These are phyloP conservation scores for Muscicapa striata DNA, from an alignment of 2,797 vertebrate genomes.

Conservation along the genomic window DNA sequence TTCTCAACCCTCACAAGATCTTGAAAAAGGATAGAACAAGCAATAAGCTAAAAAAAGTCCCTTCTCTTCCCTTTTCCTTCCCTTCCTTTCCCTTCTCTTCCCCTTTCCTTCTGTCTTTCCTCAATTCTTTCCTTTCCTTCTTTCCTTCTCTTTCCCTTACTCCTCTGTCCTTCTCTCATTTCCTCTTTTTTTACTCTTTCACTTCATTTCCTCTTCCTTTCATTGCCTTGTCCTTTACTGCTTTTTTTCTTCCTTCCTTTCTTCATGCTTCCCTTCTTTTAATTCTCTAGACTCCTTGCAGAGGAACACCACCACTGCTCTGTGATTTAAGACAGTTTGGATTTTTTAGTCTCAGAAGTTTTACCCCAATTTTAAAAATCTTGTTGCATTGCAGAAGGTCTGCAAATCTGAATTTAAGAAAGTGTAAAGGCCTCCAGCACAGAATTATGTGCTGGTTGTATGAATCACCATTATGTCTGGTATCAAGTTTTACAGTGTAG, in stretches of 20 bases:
- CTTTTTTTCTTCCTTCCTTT: neutral
- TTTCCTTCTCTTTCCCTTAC: neutral
- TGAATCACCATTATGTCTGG: slow-evolving; percentile 28
- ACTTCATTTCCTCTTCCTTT: neutral
- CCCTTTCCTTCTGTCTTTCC: no score
- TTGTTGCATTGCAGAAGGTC: slow-evolving; percentile 14
- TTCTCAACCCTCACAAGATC: slow-evolving; percentile 35
- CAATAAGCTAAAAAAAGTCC: slow-evolving; percentile 50
- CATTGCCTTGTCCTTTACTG: neutral
- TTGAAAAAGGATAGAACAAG: slow-evolving; percentile 52
- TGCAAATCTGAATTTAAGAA: slow-evolving; percentile 40
- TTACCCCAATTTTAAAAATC: neutral
- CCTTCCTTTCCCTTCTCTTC: neutral
- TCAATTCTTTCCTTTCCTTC: neutral
- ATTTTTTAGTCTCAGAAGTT: slow-evolving; percentile 35
- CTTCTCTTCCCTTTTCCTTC: neutral
- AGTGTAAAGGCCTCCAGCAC: neutral
- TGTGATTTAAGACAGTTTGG: slow-evolving; percentile 16
- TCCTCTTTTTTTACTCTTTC: neutral
- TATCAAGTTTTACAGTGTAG: slow-evolving; percentile 58
- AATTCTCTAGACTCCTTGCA: neutral
- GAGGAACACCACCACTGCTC: slow-evolving; percentile 22
- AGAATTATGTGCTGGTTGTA: slow-evolving; percentile 40
- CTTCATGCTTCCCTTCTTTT: neutral
- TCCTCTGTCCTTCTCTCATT: neutral